Base-by-base conservation (phyloP, 2,113 vertebrate genomes). In the Sceloporus undulatus region DNA sequence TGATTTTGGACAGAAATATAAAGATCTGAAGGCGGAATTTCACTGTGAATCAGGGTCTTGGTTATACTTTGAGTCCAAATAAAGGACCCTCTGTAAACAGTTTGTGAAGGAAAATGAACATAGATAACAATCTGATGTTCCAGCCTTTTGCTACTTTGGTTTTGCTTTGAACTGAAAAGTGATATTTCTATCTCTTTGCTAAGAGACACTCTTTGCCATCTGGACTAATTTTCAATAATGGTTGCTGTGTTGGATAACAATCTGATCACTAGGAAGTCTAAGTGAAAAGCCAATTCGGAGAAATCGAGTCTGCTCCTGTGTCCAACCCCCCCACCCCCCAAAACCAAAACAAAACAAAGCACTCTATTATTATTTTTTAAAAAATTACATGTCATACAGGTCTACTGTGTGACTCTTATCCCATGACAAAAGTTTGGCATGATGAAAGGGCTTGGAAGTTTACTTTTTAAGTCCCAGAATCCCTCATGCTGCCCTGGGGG, bases 111-210 rank as follows among this genome's bases (percentile, higher is more conserved):
- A 66, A 66, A 66, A 66, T 27, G 27, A 21, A 85, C 65, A 1
- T 65, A 65, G 54, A 34, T 76, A 65, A 62, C 23, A 77, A 52
- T 70, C 23, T 40, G 2, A 23, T 29, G 16, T 34, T 65, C 19
- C 71, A 85, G n/a, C 11, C 8, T 75, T 54, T 62, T 62, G 21
- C 13, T 56, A 40, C 34, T 65, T 21, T 52, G 66, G 11, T 54
- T 84, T 84, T 76, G 73, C 14, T 65, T 42, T 76, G 73, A 85
- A 85, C 21, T 85, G 19, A 65, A 65, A 85, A 48, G 25, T 34
- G 73, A 85, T 42, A 23, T 54, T 77, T 23, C 54, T 10, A 42
- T 76, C 34, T 42, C 54, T 42, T 83, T 65, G 21, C 34, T 21
- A 38, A 65, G 34, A 27, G 34, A 18, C 62, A 40, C 65, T 85